These are phyloP conservation scores for Scaptomyza polygonia DNA, from an alignment of 2,888 invertebrate genomes.

Conservation along the genomic window DNA sequence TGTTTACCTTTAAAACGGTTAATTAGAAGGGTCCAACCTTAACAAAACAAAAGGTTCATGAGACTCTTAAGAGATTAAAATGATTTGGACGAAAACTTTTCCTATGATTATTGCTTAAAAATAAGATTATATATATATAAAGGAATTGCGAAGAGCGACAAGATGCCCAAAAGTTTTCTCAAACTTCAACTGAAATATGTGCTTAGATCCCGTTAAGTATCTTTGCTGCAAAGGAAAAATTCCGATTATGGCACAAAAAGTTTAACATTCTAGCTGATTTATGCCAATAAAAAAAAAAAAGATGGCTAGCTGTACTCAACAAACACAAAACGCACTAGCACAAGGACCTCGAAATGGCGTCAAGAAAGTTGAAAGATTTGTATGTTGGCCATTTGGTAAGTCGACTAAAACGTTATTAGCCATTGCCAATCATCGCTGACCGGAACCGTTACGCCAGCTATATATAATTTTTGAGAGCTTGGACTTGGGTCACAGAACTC, in stretches of 20 bases:
- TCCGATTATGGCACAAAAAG: constrained; percentile 48
- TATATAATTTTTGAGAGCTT: constrained; percentile 4
- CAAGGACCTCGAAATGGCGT: constrained; percentile 22
- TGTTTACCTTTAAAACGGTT: background rate
- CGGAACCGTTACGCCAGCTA: constrained; percentile 52
- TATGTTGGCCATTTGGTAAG: constrained; percentile 47
- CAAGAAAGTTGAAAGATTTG: constrained; percentile 36
- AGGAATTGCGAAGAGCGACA: constrained; percentile 29
- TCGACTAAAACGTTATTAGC: constrained; percentile 49
- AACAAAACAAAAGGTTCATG: background rate
- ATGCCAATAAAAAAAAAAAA: constrained; percentile 28
- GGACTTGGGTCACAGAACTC: constrained; percentile 24
- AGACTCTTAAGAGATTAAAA: constrained; percentile 7
- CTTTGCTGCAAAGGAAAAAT: constrained; percentile 12
- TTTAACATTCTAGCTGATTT: constrained; percentile 51
- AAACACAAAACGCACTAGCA: background rate
- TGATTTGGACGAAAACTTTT: constrained; percentile 17
- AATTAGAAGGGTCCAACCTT: constrained; percentile 5
- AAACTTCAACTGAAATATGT: constrained; percentile 26
- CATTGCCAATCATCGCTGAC: constrained; percentile 40
- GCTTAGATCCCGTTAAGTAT: constrained; percentile 28
- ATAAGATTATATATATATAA: constrained; percentile 9
- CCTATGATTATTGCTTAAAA: constrained; percentile 10
- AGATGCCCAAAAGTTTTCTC: constrained; percentile 38
- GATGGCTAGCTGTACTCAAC: constrained; percentile 21